Evolutionary conservation across 2,888 invertebrate species (phyloP).

Genomic region (Scotopteryx bipunctaria): DNA sequence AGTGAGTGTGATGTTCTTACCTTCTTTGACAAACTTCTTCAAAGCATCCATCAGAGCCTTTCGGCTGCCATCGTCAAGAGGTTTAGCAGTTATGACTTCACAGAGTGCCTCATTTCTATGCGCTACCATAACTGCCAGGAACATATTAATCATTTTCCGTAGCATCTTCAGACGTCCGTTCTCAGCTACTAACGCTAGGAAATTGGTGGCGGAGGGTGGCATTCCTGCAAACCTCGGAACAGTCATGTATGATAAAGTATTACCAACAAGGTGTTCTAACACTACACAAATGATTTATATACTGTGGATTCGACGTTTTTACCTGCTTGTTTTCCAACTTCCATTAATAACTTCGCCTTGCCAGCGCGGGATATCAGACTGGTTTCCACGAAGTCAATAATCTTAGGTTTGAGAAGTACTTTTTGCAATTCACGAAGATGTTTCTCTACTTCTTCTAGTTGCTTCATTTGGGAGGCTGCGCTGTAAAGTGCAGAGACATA

Average conservation of each 20-base stretch:
- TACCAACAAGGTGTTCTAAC: background rate
- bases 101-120: conserved; percentile 69
- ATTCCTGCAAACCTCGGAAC: conserved; percentile 55
- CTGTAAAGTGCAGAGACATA: conserved; percentile 69
- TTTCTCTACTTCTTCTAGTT: conserved; percentile 61
- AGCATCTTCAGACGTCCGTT: conserved; percentile 66
- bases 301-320: background rate
- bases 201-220: conserved; percentile 59
- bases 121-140: conserved; percentile 64
- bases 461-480: conserved; percentile 56
- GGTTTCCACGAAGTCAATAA: conserved; percentile 63
- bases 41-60: conserved; percentile 55
- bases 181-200: conserved; percentile 64
- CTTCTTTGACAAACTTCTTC: conserved; percentile 56
- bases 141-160: conserved; percentile 61
- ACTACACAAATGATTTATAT: no score
- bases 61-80: conserved; percentile 52
- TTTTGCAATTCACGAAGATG: conserved; percentile 50
- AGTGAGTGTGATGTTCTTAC: conserved; percentile 61
- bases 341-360: conserved; percentile 58
- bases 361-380: conserved; percentile 55
- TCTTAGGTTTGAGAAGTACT: conserved; percentile 54
- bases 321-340: conserved; percentile 56
- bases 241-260: no score
- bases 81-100: conserved; percentile 70